Percentiles rank a stretch among this genome's conserved stretches.
Evolutionary conservation across 2,113 vertebrate genomes (phyloP).

Genomic region (Sterna hirundo): DNA sequence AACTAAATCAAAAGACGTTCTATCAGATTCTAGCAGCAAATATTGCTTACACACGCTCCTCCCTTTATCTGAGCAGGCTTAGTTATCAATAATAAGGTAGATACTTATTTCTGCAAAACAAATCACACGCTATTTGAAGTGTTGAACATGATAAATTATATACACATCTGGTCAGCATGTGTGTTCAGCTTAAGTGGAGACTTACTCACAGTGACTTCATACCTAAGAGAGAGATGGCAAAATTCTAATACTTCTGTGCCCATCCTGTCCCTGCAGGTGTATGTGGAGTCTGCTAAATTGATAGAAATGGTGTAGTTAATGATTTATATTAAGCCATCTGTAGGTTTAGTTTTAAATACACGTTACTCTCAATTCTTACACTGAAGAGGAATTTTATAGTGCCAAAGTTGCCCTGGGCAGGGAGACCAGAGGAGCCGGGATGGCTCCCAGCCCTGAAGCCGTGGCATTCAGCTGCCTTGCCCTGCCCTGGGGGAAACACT

Average conservation of each 20-base stretch:
- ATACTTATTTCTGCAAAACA: background rate
- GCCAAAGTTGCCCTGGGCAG: background rate
- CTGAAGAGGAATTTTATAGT: background rate
- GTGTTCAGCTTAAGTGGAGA: background rate
- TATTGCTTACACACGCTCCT: background rate
- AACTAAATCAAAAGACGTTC: background rate
- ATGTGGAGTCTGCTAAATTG: background rate
- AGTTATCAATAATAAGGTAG: background rate
- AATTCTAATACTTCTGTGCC: background rate
- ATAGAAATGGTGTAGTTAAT: background rate
- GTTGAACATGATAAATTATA: background rate
- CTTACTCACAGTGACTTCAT: background rate
- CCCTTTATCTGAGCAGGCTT: background rate
- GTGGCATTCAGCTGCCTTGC: background rate
- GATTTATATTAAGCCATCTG: background rate
- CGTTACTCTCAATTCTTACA: background rate
- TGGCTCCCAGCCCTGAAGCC: background rate
- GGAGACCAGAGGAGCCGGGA: background rate
- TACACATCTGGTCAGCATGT: background rate
- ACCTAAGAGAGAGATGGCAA: background rate
- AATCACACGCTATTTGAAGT: background rate
- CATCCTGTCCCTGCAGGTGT: fast-evolving
- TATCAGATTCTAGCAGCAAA: background rate
- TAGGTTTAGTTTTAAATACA: background rate
- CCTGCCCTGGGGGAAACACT: background rate